Evolutionary conservation across 1,140 invertebrate genomes (phyloP).

Genomic region (Drosophila sulfurigaster): DNA sequence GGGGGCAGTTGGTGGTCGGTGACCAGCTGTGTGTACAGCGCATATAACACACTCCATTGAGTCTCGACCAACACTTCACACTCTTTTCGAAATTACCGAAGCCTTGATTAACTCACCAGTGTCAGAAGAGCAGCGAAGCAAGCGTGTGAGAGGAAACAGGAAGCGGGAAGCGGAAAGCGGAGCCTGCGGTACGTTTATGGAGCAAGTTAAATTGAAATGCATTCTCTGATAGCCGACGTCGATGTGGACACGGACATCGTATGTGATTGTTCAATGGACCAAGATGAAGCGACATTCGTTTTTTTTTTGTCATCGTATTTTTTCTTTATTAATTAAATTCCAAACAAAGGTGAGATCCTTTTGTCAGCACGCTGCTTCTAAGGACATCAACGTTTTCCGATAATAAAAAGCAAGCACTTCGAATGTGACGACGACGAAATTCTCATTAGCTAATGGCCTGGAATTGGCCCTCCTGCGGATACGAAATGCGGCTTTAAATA

Average conservation of each 20-base stretch:
- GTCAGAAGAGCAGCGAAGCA: slow-evolving; percentile 3
- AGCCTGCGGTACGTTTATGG: slow-evolving; percentile 38
- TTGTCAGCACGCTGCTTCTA: slow-evolving; percentile 8
- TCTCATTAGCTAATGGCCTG: slow-evolving; percentile 76
- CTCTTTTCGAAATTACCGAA: slow-evolving; percentile 75
- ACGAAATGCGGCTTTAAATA: slow-evolving; percentile 44
- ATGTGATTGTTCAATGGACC: slow-evolving; percentile 71
- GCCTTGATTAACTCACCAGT: slow-evolving; percentile 74
- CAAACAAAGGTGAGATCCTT: slow-evolving; percentile 61
- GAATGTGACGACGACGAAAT: slow-evolving; percentile 19
- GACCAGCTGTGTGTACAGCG: slow-evolving; percentile 47
- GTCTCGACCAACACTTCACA: slow-evolving; percentile 74
- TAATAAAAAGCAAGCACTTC: slow-evolving; percentile 49
- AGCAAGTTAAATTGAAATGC: slow-evolving; percentile 75
- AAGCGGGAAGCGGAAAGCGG: not conserved
- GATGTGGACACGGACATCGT: slow-evolving; percentile 13
- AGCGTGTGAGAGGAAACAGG: not conserved
- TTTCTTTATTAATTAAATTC: slow-evolving; percentile 78
- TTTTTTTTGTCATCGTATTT: slow-evolving; percentile 9
- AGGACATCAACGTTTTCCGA: slow-evolving; percentile 26
- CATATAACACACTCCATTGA: slow-evolving; percentile 80
- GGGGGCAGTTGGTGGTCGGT: slow-evolving; percentile 10
- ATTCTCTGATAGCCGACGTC: slow-evolving; percentile 44
- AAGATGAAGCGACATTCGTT: slow-evolving; percentile 39
- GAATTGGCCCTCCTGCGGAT: slow-evolving; percentile 41